Conservation (phyloP, 2,888 invertebrate genomes). For the Frankliniella fusca region DNA sequence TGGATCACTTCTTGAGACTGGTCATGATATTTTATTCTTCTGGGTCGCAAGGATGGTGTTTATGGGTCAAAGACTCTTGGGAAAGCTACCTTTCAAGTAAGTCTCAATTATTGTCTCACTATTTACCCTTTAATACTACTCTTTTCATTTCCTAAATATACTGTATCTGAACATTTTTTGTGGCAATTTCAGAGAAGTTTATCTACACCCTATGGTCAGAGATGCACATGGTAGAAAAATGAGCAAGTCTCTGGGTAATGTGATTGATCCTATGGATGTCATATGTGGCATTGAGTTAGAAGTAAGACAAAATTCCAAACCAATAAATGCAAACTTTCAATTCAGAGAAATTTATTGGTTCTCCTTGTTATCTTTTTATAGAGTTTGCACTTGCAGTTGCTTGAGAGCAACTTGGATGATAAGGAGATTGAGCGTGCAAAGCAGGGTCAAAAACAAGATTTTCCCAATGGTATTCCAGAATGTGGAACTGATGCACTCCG, state of each 20-base stretch:
- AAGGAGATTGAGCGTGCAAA: constrained; percentile 74
- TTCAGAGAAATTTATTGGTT: background rate
- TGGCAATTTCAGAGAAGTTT: constrained; percentile 63
- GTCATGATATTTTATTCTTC: constrained; percentile 97
- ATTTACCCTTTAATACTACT: background rate
- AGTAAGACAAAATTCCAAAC: constrained; percentile 41
- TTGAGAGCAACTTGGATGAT: constrained; percentile 77
- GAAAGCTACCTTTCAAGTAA: constrained; percentile 36
- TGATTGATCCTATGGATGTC: constrained; percentile 95
- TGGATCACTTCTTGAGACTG: constrained; percentile 86
- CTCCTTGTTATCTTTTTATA: constrained; percentile 33
- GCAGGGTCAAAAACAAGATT: constrained; percentile 57
- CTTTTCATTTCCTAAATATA: background rate
- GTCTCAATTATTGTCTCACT: constrained; percentile 37
- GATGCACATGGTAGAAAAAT: constrained; percentile 98
- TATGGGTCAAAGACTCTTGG: constrained; percentile 81
- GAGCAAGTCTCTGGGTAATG: constrained; percentile 98
- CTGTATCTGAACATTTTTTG: no score
- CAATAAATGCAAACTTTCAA: no score
- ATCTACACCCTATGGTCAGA: constrained; percentile 93
- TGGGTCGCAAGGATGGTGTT: constrained; percentile 99
- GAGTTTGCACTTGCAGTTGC: constrained; percentile 66
- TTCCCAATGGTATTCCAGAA: constrained; percentile 89
- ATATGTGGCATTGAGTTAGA: constrained; percentile 81
- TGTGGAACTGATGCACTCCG: constrained; percentile 93